These are phyloP conservation scores for Listronotus oregonensis DNA, from an alignment of 1,140 invertebrate genomes.

Conservation along the genomic window DNA sequence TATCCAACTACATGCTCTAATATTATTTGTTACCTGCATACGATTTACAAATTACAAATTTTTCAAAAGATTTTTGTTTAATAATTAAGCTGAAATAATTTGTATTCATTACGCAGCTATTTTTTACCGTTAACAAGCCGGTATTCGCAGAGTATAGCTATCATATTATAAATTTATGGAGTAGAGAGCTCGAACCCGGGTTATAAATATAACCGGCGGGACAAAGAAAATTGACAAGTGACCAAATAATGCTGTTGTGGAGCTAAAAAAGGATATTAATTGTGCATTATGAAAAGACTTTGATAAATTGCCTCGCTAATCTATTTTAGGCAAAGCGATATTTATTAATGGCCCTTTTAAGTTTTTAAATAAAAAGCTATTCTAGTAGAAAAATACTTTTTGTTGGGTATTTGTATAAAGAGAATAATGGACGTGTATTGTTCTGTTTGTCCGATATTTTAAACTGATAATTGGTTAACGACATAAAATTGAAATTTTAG, in stretches of 20 bases:
- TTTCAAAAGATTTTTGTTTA: too few relatives aligned
- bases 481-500: too few relatives aligned
- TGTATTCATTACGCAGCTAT: too few relatives aligned
- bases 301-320: constrained; percentile 7
- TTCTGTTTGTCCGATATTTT: too few relatives aligned
- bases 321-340: constrained; percentile 3
- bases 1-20: too few relatives aligned
- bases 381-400: background rate
- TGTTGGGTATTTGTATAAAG: background rate
- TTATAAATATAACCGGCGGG: constrained; percentile 4
- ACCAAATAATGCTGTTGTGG: constrained; percentile 14
- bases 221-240: constrained; percentile 19
- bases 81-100: too few relatives aligned
- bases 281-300: constrained; percentile 4
- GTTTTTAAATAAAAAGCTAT: constrained; percentile 2
- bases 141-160: too few relatives aligned
- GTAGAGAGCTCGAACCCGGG: too few relatives aligned
- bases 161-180: background rate
- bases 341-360: constrained; percentile 5
- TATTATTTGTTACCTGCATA: background rate
- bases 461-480: too few relatives aligned
- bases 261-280: constrained; percentile 12
- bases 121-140: too few relatives aligned
- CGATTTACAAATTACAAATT: background rate
- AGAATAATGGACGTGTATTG: too few relatives aligned